phyloP scores from a whole-genome alignment of 2,797 vertebrate genomes.

The Microctenopoma steveboyesi region DNA sequence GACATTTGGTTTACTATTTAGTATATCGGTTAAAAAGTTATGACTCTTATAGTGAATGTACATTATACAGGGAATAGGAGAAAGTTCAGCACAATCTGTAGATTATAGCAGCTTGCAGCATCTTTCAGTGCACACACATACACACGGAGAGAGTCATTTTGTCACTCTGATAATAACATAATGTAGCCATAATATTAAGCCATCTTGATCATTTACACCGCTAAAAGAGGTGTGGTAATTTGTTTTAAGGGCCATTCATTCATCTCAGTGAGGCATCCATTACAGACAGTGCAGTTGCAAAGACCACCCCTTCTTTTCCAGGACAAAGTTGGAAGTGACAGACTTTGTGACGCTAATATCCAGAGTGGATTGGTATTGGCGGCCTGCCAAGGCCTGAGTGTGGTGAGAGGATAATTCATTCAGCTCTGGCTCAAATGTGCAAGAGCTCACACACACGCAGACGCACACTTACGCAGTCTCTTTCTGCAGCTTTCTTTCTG shows the following conservation, averaged over 20 bases:
- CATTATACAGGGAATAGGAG: constrained; percentile 49
- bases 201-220: constrained; percentile 27
- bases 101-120: constrained; percentile 75
- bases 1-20: constrained; percentile 52
- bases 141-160: constrained; percentile 13
- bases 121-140: constrained; percentile 57
- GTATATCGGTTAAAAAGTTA: constrained; percentile 45
- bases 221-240: constrained; percentile 46
- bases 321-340: constrained; percentile 60
- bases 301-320: constrained; percentile 28
- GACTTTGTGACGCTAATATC: constrained; percentile 58
- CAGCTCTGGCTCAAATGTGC: constrained; percentile 35
- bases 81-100: constrained; percentile 66
- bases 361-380: constrained; percentile 58
- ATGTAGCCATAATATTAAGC: constrained; percentile 32
- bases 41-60: constrained; percentile 40
- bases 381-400: constrained; percentile 58
- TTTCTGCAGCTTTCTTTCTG: constrained; percentile 42
- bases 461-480: constrained; percentile 5
- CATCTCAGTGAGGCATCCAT: constrained; percentile 40
- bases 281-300: constrained; percentile 33
- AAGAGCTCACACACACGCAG: constrained; percentile 9
- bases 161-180: constrained; percentile 24
- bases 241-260: constrained; percentile 49
- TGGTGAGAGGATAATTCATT: constrained; percentile 56